These are phyloP conservation scores for Pandion haliaetus DNA, from an alignment of 2,113 vertebrate genomes.

Conservation along the genomic window DNA sequence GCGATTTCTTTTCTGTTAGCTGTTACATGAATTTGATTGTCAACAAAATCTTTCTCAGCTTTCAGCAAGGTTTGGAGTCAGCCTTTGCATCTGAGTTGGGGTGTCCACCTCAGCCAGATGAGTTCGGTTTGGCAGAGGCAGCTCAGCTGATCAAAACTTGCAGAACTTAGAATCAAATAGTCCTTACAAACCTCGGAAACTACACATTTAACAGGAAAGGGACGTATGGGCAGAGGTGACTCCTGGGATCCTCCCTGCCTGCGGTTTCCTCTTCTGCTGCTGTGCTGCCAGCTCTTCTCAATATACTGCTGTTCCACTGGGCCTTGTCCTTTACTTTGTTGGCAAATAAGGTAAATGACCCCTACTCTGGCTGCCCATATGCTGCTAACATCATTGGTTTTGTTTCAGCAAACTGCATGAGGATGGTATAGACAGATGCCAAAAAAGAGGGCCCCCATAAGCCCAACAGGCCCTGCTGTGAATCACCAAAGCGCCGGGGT, in stretches of 20 bases:
- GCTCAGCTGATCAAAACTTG: background rate
- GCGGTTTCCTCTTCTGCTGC: background rate
- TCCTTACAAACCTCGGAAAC: background rate
- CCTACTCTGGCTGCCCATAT: conserved; percentile 49
- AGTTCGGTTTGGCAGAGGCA: background rate
- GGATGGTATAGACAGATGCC: conserved; percentile 45
- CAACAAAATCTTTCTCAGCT: conserved; percentile 12
- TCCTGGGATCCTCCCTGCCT: background rate
- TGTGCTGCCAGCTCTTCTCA: background rate
- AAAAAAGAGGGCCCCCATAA: conserved; percentile 19
- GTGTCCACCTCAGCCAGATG: background rate
- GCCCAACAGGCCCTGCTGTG: conserved; percentile 44
- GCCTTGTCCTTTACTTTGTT: conserved; percentile 55
- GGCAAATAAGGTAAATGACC: conserved; percentile 51
- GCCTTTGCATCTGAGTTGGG: background rate
- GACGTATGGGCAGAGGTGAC: conserved; percentile 9
- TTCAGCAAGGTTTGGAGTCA: background rate
- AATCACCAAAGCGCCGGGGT: background rate
- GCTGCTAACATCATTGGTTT: conserved; percentile 43
- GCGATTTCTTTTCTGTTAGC: conserved; percentile 36
- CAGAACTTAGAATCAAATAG: background rate
- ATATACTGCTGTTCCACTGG: background rate
- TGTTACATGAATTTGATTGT: conserved; percentile 20
- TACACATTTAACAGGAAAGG: background rate
- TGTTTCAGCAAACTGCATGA: conserved; percentile 46